A percentile compares a stretch with the other conserved stretches of the same genome.
Conservation (phyloP, 2,888 invertebrate species). For the Melieria crassipennis region DNA sequence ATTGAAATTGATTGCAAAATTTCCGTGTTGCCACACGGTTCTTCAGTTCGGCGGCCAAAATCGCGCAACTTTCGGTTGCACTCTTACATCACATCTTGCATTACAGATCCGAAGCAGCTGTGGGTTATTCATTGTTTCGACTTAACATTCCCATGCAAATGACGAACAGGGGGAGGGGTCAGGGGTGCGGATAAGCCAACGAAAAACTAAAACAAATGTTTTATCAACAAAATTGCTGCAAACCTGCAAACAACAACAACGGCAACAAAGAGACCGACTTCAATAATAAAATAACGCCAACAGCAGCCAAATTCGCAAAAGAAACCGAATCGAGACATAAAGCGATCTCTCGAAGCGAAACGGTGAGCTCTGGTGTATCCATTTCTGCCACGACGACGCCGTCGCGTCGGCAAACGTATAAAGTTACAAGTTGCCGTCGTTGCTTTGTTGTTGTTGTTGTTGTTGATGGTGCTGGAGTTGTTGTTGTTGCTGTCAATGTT, state of each 20-base stretch:
- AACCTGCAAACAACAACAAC: constrained; percentile 9
- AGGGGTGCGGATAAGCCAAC: constrained; percentile 19
- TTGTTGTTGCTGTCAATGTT: too few relatives aligned
- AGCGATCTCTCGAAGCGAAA: background rate
- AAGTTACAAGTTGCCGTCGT: background rate
- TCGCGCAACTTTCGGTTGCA: background rate
- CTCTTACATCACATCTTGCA: background rate
- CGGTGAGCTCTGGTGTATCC: too few relatives aligned
- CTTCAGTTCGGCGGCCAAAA: too few relatives aligned
- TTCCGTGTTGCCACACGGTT: too few relatives aligned
- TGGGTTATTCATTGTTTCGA: background rate
- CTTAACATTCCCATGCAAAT: background rate
- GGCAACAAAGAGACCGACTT: background rate
- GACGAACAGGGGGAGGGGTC: background rate
- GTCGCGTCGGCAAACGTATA: background rate
- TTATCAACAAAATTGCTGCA: background rate
- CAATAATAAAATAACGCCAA: background rate
- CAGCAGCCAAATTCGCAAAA: too few relatives aligned
- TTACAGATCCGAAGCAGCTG: background rate
- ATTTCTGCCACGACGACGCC: background rate
- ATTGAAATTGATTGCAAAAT: too few relatives aligned
- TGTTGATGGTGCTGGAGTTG: too few relatives aligned
- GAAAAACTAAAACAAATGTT: background rate
- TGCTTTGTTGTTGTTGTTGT: background rate
- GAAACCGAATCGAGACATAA: too few relatives aligned